phyloP scores from a whole-genome alignment of 23 tunicate genomes.

The Phallusia fumigata region DNA sequence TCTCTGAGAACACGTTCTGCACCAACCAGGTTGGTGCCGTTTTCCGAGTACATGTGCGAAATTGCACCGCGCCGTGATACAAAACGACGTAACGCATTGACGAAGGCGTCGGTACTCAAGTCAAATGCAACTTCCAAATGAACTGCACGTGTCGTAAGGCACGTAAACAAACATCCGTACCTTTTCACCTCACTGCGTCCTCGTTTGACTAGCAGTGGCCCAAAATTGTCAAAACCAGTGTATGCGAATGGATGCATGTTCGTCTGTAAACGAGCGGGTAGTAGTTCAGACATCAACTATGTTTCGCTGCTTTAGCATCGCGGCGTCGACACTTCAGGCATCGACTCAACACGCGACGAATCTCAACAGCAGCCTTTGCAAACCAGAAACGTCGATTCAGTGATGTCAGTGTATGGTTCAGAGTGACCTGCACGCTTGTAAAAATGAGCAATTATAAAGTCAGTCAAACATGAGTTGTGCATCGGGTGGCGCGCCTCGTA shows the following conservation, averaged over 20 bases:
- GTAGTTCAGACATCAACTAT: constrained; percentile 20
- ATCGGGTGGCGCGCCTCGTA: background rate
- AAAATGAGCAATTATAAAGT: background rate
- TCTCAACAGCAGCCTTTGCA: background rate
- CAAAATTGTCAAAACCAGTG: constrained; percentile 29
- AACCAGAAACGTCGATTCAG: background rate
- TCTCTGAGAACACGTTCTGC: background rate
- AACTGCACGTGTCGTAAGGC: background rate
- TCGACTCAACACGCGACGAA: background rate
- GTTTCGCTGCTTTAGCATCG: background rate
- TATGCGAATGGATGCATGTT: background rate
- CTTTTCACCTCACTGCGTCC: constrained; percentile 43
- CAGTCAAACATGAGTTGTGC: background rate
- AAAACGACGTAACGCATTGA: background rate
- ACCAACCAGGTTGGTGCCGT: background rate
- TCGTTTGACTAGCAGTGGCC: constrained; percentile 23
- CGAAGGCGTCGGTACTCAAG: background rate
- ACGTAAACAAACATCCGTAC: constrained; percentile 26
- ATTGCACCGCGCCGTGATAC: background rate
- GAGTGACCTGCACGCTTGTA: background rate
- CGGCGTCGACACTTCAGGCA: background rate
- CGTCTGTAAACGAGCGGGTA: background rate
- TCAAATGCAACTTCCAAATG: background rate
- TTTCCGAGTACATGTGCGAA: background rate
- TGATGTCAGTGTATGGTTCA: background rate